phyloP scores from a whole-genome alignment of 2,113 vertebrate genomes.

The Peromyscus californicus region DNA sequence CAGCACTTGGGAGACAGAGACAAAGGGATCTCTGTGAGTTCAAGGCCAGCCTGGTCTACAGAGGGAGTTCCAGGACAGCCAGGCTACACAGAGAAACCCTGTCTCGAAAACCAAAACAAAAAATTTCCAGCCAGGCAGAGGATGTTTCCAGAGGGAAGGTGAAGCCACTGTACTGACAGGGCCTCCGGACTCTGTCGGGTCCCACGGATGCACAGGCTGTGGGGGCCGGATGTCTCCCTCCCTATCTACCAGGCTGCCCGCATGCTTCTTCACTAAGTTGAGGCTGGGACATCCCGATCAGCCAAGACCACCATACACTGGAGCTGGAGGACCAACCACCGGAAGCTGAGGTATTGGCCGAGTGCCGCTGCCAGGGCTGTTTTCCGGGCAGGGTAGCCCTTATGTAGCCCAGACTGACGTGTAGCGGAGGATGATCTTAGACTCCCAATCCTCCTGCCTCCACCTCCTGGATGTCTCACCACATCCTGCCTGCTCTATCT shows the following conservation, averaged over 20 bases:
- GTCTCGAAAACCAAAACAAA: neutral
- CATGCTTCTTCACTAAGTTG: neutral
- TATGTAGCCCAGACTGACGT: neutral
- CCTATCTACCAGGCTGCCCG: neutral
- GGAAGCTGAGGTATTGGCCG: no score
- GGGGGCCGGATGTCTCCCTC: neutral
- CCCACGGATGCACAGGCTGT: rapidly evolving
- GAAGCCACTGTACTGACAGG: neutral
- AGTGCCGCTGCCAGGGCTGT: neutral
- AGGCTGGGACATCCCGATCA: neutral
- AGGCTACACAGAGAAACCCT: neutral
- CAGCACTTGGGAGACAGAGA: neutral
- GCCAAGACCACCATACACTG: neutral
- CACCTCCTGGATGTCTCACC: neutral
- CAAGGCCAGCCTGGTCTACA: neutral
- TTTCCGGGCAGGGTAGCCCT: neutral
- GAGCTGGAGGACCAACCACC: neutral
- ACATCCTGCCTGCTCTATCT: neutral
- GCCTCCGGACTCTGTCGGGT: rapidly evolving
- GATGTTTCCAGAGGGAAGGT: neutral
- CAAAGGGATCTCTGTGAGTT: neutral
- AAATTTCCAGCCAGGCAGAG: neutral
- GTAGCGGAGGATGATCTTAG: neutral
- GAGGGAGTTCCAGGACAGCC: neutral
- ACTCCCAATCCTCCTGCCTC: neutral